Conservation (phyloP, 2,888 invertebrate genomes). For the Chelonus formosanus region DNA sequence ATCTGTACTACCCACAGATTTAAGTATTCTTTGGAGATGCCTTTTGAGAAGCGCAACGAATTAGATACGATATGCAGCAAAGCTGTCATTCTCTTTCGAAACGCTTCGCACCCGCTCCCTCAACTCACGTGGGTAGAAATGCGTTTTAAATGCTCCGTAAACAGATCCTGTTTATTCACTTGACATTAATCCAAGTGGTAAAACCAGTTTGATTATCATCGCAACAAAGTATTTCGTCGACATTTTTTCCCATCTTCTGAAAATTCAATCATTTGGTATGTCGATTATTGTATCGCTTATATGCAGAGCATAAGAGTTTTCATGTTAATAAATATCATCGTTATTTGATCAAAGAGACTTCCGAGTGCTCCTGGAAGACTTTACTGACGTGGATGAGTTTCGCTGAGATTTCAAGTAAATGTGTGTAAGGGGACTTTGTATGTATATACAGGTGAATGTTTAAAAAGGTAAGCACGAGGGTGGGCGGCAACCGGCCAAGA, state of each 20-base stretch:
- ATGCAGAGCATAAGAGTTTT: too few species aligned
- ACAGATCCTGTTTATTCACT: constrained; percentile 15
- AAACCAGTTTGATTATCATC: constrained; percentile 31
- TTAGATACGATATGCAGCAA: constrained; percentile 23
- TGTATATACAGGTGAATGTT: constrained; percentile 10
- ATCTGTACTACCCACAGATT: too few species aligned
- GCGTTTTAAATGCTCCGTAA: constrained; percentile 10
- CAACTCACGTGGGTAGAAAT: constrained; percentile 1
- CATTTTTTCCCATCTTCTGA: constrained; percentile 11
- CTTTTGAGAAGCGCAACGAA: constrained; percentile 32
- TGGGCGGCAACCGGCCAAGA: constrained; percentile 55
- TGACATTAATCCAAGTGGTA: constrained; percentile 30
- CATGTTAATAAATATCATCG: too few species aligned
- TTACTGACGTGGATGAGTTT: neutral
- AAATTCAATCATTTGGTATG: neutral
- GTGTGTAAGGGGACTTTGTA: constrained; percentile 17
- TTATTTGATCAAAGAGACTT: neutral
- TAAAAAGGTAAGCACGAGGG: constrained; percentile 45
- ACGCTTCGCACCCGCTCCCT: constrained; percentile 39
- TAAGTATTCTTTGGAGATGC: constrained; percentile 1
- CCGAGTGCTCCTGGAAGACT: neutral
- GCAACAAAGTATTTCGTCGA: constrained; percentile 7
- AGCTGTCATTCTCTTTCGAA: constrained; percentile 41
- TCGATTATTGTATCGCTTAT: constrained; percentile 8
- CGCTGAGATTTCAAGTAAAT: neutral